Conservation (phyloP, 2,888 invertebrate genomes). For the Hypercompe scribonia region DNA sequence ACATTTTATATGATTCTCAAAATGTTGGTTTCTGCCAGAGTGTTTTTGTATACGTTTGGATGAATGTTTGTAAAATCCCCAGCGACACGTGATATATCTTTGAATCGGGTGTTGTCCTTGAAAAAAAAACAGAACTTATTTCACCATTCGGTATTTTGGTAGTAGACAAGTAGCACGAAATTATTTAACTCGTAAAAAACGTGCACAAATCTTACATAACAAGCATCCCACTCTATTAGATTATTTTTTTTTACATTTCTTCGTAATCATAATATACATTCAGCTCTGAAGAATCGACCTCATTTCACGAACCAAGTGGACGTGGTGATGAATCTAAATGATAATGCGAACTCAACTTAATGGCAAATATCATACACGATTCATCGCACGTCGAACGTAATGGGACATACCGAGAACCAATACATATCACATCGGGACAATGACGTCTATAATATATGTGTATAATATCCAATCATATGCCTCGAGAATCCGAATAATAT, state of each 20-base stretch:
- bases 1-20: no score
- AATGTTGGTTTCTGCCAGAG: no score
- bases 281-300: background rate
- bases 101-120: no score
- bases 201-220: background rate
- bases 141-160: background rate
- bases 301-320: background rate
- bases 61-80: no score
- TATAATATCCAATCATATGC: slow-evolving; percentile 49
- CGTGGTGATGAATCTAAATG: slow-evolving; percentile 14
- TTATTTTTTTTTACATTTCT: background rate
- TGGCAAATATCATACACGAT: slow-evolving; percentile 14
- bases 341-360: slow-evolving; percentile 5
- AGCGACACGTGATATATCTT: no score
- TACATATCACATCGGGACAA: slow-evolving; percentile 31
- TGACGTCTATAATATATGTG: slow-evolving; percentile 47
- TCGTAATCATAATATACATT: background rate
- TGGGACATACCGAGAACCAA: slow-evolving; percentile 36
- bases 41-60: no score
- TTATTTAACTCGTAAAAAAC: background rate
- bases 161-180: background rate
- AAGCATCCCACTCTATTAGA: background rate
- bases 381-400: slow-evolving; percentile 35
- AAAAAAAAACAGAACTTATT: no score
- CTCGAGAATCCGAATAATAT: slow-evolving; percentile 67